Conservation (phyloP, 2,888 invertebrate species). For the Aspidapion aeneum region DNA sequence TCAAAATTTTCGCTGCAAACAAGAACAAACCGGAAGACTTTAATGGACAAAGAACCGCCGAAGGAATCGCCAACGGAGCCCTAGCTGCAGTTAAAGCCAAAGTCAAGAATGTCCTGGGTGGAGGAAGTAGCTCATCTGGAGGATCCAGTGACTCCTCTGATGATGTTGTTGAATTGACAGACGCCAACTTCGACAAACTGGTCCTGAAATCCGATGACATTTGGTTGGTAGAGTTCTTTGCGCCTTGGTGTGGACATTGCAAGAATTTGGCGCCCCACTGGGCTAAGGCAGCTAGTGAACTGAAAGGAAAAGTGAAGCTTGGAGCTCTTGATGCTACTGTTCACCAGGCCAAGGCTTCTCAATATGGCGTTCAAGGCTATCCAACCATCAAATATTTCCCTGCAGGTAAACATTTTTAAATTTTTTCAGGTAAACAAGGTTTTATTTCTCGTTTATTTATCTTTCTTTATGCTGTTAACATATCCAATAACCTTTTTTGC, state of each 20-base stretch:
- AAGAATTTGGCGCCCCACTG: constrained; percentile 96
- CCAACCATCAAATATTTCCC: constrained; percentile 95
- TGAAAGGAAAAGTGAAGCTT: constrained; percentile 94
- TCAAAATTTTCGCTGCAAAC: constrained; percentile 88
- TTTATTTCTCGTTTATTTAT: no score
- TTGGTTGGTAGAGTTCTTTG: constrained; percentile 98
- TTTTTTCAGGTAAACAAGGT: no score
- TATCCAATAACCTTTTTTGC: no score
- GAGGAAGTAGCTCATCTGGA: constrained; percentile 50
- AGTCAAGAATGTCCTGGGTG: constrained; percentile 66
- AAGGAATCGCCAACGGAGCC: constrained; percentile 80
- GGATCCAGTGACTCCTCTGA: constrained; percentile 26
- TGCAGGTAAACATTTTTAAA: constrained; percentile 42
- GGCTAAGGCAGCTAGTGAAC: constrained; percentile 89
- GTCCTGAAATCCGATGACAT: constrained; percentile 92
- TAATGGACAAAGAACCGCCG: constrained; percentile 81
- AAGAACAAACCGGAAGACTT: constrained; percentile 82
- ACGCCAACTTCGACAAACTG: constrained; percentile 89
- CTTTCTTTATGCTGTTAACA: no score
- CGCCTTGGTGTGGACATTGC: constrained; percentile 96
- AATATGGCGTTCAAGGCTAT: constrained; percentile 89
- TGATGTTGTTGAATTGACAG: constrained; percentile 90
- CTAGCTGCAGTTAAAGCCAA: constrained; percentile 74
- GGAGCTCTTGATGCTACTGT: constrained; percentile 97
- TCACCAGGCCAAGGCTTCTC: constrained; percentile 74